Conservation (phyloP, 2,888 invertebrate species). For the Diaphora mendica region DNA sequence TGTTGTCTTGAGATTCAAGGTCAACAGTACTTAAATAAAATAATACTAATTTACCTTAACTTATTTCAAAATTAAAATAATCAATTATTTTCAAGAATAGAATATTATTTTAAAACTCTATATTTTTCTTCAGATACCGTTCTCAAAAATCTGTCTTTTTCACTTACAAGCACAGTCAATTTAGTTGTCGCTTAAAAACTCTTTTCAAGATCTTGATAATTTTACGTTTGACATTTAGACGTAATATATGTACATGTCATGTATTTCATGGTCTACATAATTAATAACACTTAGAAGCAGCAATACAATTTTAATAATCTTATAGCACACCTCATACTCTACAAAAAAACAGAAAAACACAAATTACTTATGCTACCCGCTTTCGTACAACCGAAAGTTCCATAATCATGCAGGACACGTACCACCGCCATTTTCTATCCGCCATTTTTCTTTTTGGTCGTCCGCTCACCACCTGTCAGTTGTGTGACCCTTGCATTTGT, state of each 20-base stretch:
- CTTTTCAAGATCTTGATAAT: background rate
- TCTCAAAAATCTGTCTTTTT: too few relatives aligned
- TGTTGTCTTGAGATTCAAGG: background rate
- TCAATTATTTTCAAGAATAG: too few relatives aligned
- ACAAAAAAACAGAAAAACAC: slow-evolving; percentile 20
- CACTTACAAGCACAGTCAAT: too few relatives aligned
- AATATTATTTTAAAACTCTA: too few relatives aligned
- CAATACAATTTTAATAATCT: background rate
- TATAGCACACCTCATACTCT: slow-evolving; percentile 1
- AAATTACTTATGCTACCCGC: slow-evolving; percentile 18
- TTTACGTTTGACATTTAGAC: background rate
- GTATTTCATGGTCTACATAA: background rate
- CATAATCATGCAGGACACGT: slow-evolving; percentile 43
- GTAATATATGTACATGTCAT: too few relatives aligned
- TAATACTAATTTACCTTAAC: background rate
- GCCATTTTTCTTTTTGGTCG: slow-evolving; percentile 56
- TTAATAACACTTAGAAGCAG: background rate
- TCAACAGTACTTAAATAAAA: too few relatives aligned
- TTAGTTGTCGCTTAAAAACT: background rate
- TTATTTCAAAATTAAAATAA: too few relatives aligned
- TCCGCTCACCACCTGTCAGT: slow-evolving; percentile 59
- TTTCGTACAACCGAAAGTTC: slow-evolving; percentile 22
- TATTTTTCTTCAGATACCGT: too few relatives aligned
- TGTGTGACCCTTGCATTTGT: slow-evolving; percentile 67
- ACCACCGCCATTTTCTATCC: slow-evolving; percentile 50